Evolutionary conservation across 2,113 vertebrate genomes (phyloP).

Genomic region (human): GRCh38 chrX:112567001-112567500

Average conservation of each 20-base stretch:
- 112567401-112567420: not conserved
- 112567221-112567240: not conserved
- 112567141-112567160: not conserved
- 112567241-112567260: not conserved
- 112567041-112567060: too few species aligned
- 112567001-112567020: too few species aligned
- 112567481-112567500: not conserved
- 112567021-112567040: too few species aligned
- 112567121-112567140: not conserved
- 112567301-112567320: not conserved
- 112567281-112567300: not conserved
- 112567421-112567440: not conserved
- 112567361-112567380: not conserved
- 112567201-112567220: not conserved
- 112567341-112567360: not conserved
- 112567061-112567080: too few species aligned
- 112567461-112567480: not conserved
- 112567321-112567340: not conserved
- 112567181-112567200: not conserved
- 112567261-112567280: not conserved
- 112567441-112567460: not conserved
- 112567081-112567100: not conserved
- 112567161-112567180: not conserved
- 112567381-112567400: not conserved
- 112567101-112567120: not conserved